Percentiles rank a stretch among this genome's conserved stretches.
These are phyloP conservation scores for Euphonia xanthogaster DNA, from an alignment of 2,797 vertebrate genomes.

Conservation along the genomic window DNA sequence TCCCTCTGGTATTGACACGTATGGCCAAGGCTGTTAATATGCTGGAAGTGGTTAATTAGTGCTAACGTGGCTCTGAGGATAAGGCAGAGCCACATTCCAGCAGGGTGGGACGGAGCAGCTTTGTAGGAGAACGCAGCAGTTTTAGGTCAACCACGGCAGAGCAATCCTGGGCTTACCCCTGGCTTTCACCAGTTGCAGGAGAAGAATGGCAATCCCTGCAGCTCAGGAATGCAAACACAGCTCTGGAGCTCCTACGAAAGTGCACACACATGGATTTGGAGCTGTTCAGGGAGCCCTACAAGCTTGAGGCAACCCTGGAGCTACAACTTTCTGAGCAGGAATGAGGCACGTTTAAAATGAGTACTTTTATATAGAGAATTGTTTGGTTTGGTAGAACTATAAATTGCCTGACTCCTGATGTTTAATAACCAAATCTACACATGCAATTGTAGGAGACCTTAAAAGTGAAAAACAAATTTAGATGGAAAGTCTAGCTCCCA, in stretches of 20 bases:
- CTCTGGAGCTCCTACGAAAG: background rate
- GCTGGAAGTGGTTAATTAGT: background rate
- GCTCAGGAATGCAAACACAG: background rate
- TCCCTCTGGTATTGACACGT: background rate
- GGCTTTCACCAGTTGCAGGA: background rate
- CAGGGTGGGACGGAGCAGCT: background rate
- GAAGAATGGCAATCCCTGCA: background rate
- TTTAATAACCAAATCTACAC: background rate
- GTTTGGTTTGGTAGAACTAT: background rate
- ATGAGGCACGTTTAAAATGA: background rate
- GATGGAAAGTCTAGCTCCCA: background rate
- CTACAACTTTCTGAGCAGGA: background rate
- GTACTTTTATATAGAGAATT: background rate
- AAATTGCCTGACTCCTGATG: background rate
- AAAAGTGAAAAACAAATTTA: background rate
- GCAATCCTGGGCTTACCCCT: background rate
- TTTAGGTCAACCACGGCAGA: background rate
- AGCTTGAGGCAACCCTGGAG: background rate
- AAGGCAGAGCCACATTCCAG: background rate
- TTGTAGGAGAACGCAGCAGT: background rate
- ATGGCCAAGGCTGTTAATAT: background rate
- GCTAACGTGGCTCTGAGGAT: background rate
- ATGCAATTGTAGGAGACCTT: background rate
- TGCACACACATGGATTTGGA: background rate
- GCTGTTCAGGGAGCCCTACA: background rate